These are phyloP conservation scores for Clupea harengus DNA, from an alignment of 2,113 vertebrate genomes.

Conservation along the genomic window DNA sequence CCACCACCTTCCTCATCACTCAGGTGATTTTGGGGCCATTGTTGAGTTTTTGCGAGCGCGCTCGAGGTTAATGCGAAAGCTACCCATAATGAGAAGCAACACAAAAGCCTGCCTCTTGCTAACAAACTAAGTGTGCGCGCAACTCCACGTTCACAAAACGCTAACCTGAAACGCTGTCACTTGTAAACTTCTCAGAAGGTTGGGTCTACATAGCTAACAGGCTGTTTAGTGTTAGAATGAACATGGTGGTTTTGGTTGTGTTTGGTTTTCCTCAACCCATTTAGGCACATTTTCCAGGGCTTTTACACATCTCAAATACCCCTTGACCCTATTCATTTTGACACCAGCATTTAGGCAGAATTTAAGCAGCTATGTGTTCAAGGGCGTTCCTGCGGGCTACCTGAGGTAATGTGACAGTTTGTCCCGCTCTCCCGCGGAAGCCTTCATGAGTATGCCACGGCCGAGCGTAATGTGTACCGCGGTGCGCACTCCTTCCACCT, in stretches of 20 bases:
- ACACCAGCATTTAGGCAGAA: background rate
- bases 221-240: background rate
- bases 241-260: background rate
- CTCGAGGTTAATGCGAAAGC: slow-evolving; percentile 60
- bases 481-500: background rate
- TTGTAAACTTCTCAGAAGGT: background rate
- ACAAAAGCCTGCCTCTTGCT: slow-evolving; percentile 53
- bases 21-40: slow-evolving; percentile 70
- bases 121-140: background rate
- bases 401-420: slow-evolving; percentile 13
- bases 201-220: background rate
- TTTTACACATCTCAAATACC: background rate
- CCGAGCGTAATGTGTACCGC: background rate
- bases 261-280: background rate
- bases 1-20: slow-evolving; percentile 68
- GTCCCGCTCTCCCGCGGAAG: background rate
- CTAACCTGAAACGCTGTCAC: background rate
- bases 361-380: background rate
- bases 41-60: slow-evolving; percentile 62
- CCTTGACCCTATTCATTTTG: background rate
- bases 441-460: background rate
- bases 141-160: background rate
- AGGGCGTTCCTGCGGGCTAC: slow-evolving; percentile 2
- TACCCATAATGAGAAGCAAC: slow-evolving; percentile 69
- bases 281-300: background rate